Base-by-base conservation (phyloP, 2,888 invertebrate genomes). In the Parapristionchus giblindavisi region DNA sequence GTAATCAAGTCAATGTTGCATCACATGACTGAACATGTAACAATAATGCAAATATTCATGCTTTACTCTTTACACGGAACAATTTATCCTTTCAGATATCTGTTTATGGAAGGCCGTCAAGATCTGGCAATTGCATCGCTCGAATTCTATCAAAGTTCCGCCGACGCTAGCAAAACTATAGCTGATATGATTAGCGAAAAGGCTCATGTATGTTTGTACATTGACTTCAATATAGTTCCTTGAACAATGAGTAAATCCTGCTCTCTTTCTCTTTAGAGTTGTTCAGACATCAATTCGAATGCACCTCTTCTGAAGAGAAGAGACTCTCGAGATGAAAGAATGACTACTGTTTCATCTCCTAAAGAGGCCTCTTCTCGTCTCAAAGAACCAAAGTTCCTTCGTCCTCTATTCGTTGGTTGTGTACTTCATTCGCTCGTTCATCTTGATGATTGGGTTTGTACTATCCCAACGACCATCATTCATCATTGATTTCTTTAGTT, bases 361-460 rank as follows among this genome's bases (percentile, higher is more conserved):
- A 29, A 43, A 0, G 34, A 34, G 2, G 21, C 3, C 3, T 6
- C 32, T n/a, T 48, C 52, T 6, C 21, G 73, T 0, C 38, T 73
- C 21, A 17, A 5, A 63, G 80, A 80, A 63, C 84, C 85, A 27
- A 76, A 75, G 56, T 85, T 85, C 77, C 77, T 81, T 2, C 70
- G 84, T n/a, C 84, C 85, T 17, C 78, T 85, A 1, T 52, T 85
- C 2, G 76, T 85, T 32, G 85, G 81, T 36, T 60, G 80, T 6
- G 81, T 84, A 29, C 78, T 85, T 56, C 83, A 85, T 54, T 81
- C 79, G 3, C 85, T 85, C 52, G 85, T 86, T 32, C 85, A 85
- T 76, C 73, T 85, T 11, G 85, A 85, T 65, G 85, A 85, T 63
- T 85, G 85, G 85, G 85, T 85, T 76, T 38, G 77, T 3, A 24